These are phyloP conservation scores for Thaumatotibia leucotreta DNA, from an alignment of 1,140 invertebrate species.

Conservation along the genomic window DNA sequence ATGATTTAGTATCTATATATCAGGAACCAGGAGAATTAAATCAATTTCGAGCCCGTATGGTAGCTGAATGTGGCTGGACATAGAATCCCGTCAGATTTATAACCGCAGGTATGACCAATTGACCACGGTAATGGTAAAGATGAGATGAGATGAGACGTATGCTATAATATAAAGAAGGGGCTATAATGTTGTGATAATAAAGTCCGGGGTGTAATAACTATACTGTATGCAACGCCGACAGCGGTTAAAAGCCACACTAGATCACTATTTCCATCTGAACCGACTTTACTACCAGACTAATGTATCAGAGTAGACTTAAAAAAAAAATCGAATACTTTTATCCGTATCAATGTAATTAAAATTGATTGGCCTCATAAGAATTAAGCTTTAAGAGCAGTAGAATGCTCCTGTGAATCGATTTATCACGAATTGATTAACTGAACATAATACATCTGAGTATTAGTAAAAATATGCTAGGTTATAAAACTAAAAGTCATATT, in stretches of 20 bases:
- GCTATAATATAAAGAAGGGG: background rate
- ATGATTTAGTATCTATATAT: background rate
- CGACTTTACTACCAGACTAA: background rate
- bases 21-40: too few species aligned
- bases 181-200: background rate
- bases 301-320: background rate
- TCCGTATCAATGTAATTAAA: background rate
- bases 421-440: background rate
- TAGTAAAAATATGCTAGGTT: background rate
- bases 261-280: background rate
- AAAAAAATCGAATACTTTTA: background rate
- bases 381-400: background rate
- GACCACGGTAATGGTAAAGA: too few species aligned
- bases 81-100: background rate
- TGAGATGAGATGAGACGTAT: background rate
- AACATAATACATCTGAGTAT: background rate
- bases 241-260: background rate
- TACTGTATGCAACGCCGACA: background rate
- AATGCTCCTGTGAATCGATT: background rate
- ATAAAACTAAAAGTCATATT: constrained; percentile 10
- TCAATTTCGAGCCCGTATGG: too few species aligned
- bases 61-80: too few species aligned
- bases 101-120: background rate
- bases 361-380: background rate
- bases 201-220: background rate